Evolutionary conservation across 35 echinoderm and acorn worm genomes (phyloP), one percentile per base, ranked within the genome.

Genomic region (Apostichopus californicus): DNA sequence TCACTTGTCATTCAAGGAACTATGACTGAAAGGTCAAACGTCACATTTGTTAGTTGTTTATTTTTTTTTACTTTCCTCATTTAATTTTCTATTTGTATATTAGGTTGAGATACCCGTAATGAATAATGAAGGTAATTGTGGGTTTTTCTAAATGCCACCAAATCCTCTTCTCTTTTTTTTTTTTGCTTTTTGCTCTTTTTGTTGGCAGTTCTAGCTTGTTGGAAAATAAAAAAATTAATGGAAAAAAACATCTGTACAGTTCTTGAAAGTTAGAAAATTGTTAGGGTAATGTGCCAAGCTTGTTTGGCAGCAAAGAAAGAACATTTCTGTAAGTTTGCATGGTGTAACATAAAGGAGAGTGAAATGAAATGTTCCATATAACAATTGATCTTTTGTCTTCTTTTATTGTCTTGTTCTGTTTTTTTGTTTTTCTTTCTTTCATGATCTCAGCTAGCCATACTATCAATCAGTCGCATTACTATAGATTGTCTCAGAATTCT

Each of bases 251-350:
- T 83, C 80, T 83, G 80, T 83, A 83, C 80, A 83, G 80, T 83
- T 83, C 53, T 83, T 75, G 71, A 83, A 83, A 83, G 56, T 83
- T 83, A 83, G 80, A 83, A 83, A 83, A 83, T 83, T 83, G 80
- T 54, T 83, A 83, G 80, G 80, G 80, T 56, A 83, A 83, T 83
- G 80, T 83, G 80, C 56, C 80, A 54, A 83, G 71, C 56, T 83
- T 55, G 34, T 6, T 83, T 83, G 80, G 52, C 80, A 83, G 46
- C 6, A 83, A 79, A 57, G 80, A 83, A 83, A 83, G 56, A 57
- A 83, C 80, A 83, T 83, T 79, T 79, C 77, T 28, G 53, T 83
- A 13, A 83, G 10, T 54, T 54, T 83, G 80, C 80, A 83, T 83
- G 80, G 52, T 83, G 80, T 83, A 83, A 83, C 10, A 83, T 83